Evolutionary conservation across 2,113 vertebrate genomes (phyloP), one percentile per base, ranked within the genome.

Genomic region (Orientallactaga bullata): DNA sequence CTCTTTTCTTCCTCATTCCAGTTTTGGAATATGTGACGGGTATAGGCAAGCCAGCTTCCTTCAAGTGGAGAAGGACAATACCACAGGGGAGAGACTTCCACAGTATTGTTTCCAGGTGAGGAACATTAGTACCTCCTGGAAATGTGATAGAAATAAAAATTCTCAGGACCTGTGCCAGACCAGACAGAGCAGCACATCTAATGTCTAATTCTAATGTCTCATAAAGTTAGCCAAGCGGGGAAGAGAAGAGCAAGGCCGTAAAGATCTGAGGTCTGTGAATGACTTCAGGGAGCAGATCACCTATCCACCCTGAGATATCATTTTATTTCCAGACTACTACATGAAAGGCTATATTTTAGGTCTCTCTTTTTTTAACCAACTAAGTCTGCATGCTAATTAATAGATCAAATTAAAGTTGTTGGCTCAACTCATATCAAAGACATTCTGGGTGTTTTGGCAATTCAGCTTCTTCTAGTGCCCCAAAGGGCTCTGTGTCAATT

Each of bases 341-440:
- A 24, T 24, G 5, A 94, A 20, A 93, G 61, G 3, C 6, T 37
- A 9, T 84, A 87, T 63, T 85, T 91, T 72, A 4, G 16, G 13
- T 82, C 28, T 90, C 72, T 91, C 5, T 85, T 89, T n/a, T 85
- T 93, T 30, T 26, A 84, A 20, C 47, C 47, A 89, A 72, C 7
- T 89, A 78, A 81, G 10, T 6, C n/a, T 90, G 23, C 47, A 61
- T 81, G 21, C 61, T 81, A 93, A 87, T 74, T 90, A 94, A 82
- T 69, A 90, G 12, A 24, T 69, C 87, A 78, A 74, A 78, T 88
- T 63, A 94, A 96, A 72, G 30, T 8, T 63, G 63, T 82, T 90
- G 63, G 55, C 60, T 65, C 63, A 91, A 37, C 24, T 88, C 58
- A 85, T 90, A 66, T 88, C 65, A 90, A 88, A 94, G 28, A 91